These are phyloP conservation scores for Drosophila obscura DNA, from an alignment of 1,140 invertebrate genomes.

Conservation along the genomic window DNA sequence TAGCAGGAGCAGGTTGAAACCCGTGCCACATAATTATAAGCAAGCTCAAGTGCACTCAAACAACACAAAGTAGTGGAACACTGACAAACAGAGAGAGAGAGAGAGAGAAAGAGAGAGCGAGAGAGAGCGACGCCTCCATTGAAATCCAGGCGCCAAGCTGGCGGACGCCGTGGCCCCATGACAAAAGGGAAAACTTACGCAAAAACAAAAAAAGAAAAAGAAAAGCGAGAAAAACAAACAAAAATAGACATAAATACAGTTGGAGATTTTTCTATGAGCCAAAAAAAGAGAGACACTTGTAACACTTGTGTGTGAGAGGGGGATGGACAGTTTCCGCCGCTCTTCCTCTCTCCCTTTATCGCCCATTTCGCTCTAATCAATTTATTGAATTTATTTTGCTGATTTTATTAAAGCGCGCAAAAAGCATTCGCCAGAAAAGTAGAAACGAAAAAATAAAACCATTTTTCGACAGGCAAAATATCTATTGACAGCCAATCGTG, in stretches of 20 bases:
- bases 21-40: slow-evolving; percentile 48
- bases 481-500: slow-evolving; percentile 19
- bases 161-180: slow-evolving; percentile 51
- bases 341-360: neutral
- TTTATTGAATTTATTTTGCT: slow-evolving; percentile 77
- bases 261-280: slow-evolving; percentile 23
- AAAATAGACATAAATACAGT: slow-evolving; percentile 55
- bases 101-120: neutral
- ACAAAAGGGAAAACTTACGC: slow-evolving; percentile 1
- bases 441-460: slow-evolving; percentile 24
- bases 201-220: slow-evolving; percentile 6
- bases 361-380: slow-evolving; percentile 58
- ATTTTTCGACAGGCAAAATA: slow-evolving; percentile 21
- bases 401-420: slow-evolving; percentile 74
- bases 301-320: slow-evolving; percentile 49
- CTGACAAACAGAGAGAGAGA: neutral
- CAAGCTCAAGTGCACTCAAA: slow-evolving; percentile 39
- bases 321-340: neutral
- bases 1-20: slow-evolving; percentile 6
- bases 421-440: slow-evolving; percentile 39
- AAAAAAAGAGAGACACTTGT: slow-evolving; percentile 53
- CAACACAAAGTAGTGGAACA: slow-evolving; percentile 6
- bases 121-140: slow-evolving; percentile 8
- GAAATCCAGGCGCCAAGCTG: slow-evolving; percentile 61
- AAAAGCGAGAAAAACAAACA: slow-evolving; percentile 36